Evolutionary conservation across 1,140 invertebrate species (phyloP).

Genomic region (Zaprionus africanus): DNA sequence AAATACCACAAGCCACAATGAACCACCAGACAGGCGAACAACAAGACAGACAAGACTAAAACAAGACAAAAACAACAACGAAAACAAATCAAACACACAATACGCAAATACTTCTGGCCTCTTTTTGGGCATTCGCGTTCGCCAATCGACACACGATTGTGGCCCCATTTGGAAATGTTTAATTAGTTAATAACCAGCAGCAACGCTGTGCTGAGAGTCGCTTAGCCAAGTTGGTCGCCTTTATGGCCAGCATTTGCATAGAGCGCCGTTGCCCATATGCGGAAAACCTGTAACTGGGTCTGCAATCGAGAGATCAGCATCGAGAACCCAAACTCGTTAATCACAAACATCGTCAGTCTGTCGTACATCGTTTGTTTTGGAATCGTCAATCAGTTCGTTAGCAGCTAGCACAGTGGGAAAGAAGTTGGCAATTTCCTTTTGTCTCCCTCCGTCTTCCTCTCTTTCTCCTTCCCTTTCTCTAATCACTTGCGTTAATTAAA

Average conservation of each 20-base stretch:
- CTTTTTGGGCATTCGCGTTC: slow-evolving; percentile 20
- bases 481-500: slow-evolving; percentile 50
- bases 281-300: slow-evolving; percentile 36
- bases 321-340: slow-evolving; percentile 22
- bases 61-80: background rate
- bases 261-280: slow-evolving; percentile 6
- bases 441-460: slow-evolving; percentile 7
- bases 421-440: slow-evolving; percentile 41
- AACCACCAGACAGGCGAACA: background rate
- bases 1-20: background rate
- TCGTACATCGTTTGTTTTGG: slow-evolving; percentile 2
- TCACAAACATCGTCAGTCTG: slow-evolving; percentile 23
- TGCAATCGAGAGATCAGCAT: slow-evolving; percentile 34
- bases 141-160: background rate
- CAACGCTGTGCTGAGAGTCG: slow-evolving; percentile 21
- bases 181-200: slow-evolving; percentile 44
- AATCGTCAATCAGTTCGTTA: slow-evolving; percentile 35
- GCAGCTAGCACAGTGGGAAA: background rate
- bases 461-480: slow-evolving; percentile 23
- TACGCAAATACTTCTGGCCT: slow-evolving; percentile 32
- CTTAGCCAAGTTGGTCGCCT: slow-evolving; percentile 28
- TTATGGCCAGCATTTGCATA: slow-evolving; percentile 48
- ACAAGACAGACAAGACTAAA: background rate
- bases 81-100: slow-evolving; percentile 5
- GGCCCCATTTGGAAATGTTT: slow-evolving; percentile 45